Evolutionary conservation across 2,888 invertebrate species (phyloP), one percentile per base, ranked within the genome.

Genomic region (Eubasilissa splendida): DNA sequence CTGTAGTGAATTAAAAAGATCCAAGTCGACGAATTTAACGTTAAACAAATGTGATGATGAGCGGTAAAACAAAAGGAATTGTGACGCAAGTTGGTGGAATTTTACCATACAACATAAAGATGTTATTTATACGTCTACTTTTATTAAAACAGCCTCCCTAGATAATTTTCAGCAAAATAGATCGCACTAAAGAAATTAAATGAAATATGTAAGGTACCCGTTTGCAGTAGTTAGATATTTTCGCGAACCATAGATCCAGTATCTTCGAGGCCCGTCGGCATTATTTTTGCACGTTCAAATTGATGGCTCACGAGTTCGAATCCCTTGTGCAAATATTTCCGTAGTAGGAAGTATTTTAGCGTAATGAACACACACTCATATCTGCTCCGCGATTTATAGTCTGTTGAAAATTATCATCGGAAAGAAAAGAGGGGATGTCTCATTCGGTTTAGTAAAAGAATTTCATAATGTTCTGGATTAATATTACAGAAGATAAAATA

Each of bases 271-370:
- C 63, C 11, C 63, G 63, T 33, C 12, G 63, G 63, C 42, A 42
- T 42, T 42, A 42, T 42, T 42, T 42, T 42, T 42, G 42, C 42
- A 42, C 42, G 42, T 42, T 2, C 42, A 42, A 42, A 63, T 31
- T 63, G 63, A 63, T 33, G 63, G 63, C 33, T 33, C 33, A 63
- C 33, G 63, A 63, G 59, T 14, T 14, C n/a, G 63, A 63, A 63
- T 63, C 63, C 63, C 63, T 63, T n/a, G 63, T 63, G 63, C 42
- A 63, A 63, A 63, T 33, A 63, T 63, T 12, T 33, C 63, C 63
- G 42, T 12, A 33, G 63, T 31, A 63, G 12, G 33, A 33, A 33
- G 42, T 63, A 31, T 63, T 63, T 33, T 10, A 63, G 63, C 31
- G 63, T 63, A 63, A 63, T 63, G 63, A 63, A 63, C 31, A 63